Evolutionary conservation across 1,140 invertebrate species (phyloP).

Genomic region (Globodera rostochiensis): DNA sequence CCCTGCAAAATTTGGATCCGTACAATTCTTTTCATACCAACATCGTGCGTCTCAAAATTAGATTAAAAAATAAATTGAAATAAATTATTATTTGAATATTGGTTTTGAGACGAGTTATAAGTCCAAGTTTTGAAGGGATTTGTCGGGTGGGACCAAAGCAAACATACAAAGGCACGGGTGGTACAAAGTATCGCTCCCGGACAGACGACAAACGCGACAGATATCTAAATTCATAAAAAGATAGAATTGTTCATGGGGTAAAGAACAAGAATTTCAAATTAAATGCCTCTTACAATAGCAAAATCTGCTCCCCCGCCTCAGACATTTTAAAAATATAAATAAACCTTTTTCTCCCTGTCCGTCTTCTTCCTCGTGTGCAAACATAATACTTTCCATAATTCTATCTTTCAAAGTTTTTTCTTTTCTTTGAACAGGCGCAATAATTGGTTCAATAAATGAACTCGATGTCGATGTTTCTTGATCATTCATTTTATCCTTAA

Average conservation of each 20-base stretch:
- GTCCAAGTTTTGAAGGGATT: not conserved
- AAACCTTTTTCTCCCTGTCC: constrained; percentile 9
- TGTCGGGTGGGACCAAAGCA: not conserved
- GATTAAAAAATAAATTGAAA: too few relatives aligned
- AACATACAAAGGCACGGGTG: constrained; percentile 78
- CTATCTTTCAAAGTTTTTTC: constrained; percentile 1
- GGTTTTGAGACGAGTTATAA: too few relatives aligned
- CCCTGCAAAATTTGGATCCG: too few relatives aligned
- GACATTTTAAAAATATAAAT: not conserved
- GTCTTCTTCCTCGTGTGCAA: not conserved
- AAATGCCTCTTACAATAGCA: not conserved
- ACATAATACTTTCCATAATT: constrained; percentile 4
- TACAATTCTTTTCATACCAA: too few relatives aligned
- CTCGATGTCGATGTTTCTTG: not conserved
- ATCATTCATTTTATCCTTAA: not conserved
- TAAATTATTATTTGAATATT: too few relatives aligned
- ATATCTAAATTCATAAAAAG: constrained; percentile 74
- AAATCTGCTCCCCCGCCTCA: too few relatives aligned
- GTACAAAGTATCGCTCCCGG: constrained; percentile 74
- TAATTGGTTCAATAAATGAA: not conserved
- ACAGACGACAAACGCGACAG: constrained; percentile 86
- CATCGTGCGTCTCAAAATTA: too few relatives aligned
- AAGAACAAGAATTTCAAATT: not conserved
- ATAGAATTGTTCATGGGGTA: too few relatives aligned
- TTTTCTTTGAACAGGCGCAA: not conserved